phyloP scores from a whole-genome alignment of 2,888 invertebrate species.

The Tipula helvola region DNA sequence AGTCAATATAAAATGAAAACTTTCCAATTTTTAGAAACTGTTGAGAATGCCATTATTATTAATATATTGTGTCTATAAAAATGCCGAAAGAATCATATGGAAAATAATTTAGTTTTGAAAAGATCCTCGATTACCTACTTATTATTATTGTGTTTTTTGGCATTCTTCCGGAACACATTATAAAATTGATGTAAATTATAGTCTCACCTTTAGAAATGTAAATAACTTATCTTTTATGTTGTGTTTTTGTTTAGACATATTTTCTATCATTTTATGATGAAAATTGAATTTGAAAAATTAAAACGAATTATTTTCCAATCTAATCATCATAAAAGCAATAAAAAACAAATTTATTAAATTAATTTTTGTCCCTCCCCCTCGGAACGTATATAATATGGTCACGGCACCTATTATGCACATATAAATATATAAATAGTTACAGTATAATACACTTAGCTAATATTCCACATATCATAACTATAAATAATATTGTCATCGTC shows the following conservation, averaged over 20 bases:
- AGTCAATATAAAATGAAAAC: too few species aligned
- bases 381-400: background rate
- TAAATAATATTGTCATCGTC: background rate
- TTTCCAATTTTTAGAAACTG: too few species aligned
- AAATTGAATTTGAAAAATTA: background rate
- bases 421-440: background rate
- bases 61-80: too few species aligned
- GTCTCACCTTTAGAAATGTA: too few species aligned
- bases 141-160: too few species aligned
- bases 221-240: background rate
- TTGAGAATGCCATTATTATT: too few species aligned
- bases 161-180: too few species aligned
- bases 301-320: background rate
- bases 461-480: constrained; percentile 4
- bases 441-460: background rate
- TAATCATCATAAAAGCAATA: background rate
- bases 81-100: too few species aligned
- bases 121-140: too few species aligned
- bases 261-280: background rate
- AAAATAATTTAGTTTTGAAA: too few species aligned
- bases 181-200: too few species aligned
- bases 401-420: background rate
- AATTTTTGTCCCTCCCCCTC: background rate
- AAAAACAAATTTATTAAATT: background rate
- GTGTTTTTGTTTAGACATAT: background rate